Percentiles rank a stretch among this genome's conserved stretches.
phyloP scores from a whole-genome alignment of 2,888 invertebrate genomes.

The Anorthoa munda region DNA sequence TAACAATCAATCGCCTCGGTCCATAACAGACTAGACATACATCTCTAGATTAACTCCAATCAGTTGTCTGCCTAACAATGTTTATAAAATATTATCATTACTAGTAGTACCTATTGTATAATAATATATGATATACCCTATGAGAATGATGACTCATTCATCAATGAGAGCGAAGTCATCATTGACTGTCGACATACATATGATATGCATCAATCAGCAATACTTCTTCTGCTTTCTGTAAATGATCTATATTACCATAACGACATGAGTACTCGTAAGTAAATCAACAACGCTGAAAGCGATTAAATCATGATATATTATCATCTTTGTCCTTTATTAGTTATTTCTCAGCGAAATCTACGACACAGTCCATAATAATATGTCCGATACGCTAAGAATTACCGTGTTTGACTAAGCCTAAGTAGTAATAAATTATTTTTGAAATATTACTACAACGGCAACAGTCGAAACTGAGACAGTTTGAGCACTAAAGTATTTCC shows the following conservation, averaged over 20 bases:
- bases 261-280: background rate
- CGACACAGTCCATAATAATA: conserved; percentile 11
- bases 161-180: background rate
- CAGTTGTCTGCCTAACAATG: background rate
- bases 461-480: conserved; percentile 22
- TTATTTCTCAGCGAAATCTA: conserved; percentile 17
- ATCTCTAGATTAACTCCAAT: background rate
- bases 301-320: conserved; percentile 23
- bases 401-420: conserved; percentile 36
- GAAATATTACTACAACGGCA: conserved; percentile 45
- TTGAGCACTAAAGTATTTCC: conserved; percentile 24
- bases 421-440: conserved; percentile 49
- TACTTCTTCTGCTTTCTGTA: background rate
- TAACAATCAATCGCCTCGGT: background rate
- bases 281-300: conserved; percentile 1
- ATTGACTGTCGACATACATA: background rate
- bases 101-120: background rate
- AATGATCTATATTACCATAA: background rate
- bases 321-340: conserved; percentile 1
- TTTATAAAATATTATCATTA: conserved; percentile 9
- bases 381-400: conserved; percentile 23
- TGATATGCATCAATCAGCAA: background rate
- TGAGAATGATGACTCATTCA: background rate
- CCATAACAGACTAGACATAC: background rate
- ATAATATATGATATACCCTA: background rate